Base-by-base conservation (phyloP, 1,140 invertebrate genomes). In the Drosophila azteca region DNA sequence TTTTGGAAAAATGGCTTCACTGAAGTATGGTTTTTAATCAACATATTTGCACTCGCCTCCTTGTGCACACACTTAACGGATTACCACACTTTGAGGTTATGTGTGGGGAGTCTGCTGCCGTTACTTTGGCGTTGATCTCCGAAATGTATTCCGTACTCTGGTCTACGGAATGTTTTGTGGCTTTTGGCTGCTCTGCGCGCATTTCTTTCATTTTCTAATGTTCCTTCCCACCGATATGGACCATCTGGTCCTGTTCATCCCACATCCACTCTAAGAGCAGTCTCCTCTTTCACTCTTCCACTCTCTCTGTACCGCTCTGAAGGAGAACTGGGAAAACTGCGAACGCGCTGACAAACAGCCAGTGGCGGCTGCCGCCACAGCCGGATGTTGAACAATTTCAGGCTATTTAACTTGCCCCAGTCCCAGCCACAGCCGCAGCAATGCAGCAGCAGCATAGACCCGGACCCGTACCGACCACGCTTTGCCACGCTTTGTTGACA, bases 331-430 rank as follows among this genome's bases (percentile, higher is more conserved):
- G 31, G 2, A 31, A 44, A 45, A 46, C 54, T 48, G 24, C 4
- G 24, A 26, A 5, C 52, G 52, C 50, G 73, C 74, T 77, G 74
- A 87, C 82, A 87, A 84, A 85, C 74, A 78, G 63, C 81, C 78
- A 80, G 69, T 54, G 83, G 82, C 82, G 39, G 51, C 17, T 61
- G 35, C 35, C 35, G 35, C 65, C 65, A 50, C 67, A 44, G 20
- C 67, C 80, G 81, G 81, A 85, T 82, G 78, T 87, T 73, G 62
- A 63, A 82, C 81, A 82, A 85, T 85, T 85, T 85, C 78, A 75
- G 66, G 77, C 67, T 87, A 75, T 79, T 84, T 73, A 84, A 85
- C 81, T 80, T 77, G 81, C 50, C 35, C 58, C 60, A 55, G 59
- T 63, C 73, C 55, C 79, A 62, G 57, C 31, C 39, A 24, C 59